Evolutionary conservation across 2,797 vertebrate species (phyloP).

Genomic region (Mus minutoides): DNA sequence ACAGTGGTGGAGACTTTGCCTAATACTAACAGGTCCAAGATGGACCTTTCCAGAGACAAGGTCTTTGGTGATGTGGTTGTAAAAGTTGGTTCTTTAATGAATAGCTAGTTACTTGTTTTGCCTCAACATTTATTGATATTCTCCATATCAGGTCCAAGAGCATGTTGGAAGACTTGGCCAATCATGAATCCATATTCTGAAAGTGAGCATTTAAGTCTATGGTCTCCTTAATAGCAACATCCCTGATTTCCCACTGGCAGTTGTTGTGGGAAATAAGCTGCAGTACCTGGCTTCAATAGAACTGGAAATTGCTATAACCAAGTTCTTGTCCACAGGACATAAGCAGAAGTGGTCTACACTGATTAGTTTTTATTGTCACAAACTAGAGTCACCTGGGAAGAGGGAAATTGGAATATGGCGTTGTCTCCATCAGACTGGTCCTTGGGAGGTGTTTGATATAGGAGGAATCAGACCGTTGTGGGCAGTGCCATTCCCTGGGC

Average conservation of each 20-base stretch:
- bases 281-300: not conserved
- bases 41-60: not conserved
- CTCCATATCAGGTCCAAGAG: not conserved
- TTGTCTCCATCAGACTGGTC: not conserved
- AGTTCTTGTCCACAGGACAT: not conserved
- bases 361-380: not conserved
- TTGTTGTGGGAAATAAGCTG: not conserved
- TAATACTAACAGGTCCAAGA: not conserved
- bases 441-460: not conserved
- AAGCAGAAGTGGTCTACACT: not conserved
- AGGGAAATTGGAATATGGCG: not conserved
- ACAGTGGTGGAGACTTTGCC: not conserved
- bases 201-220: not conserved
- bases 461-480: not conserved
- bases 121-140: not conserved
- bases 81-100: conserved; percentile 16
- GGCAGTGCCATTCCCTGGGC: not conserved
- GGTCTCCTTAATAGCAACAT: not conserved
- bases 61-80: not conserved
- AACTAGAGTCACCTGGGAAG: too few species aligned
- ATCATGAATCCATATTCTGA: not conserved
- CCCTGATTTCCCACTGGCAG: not conserved
- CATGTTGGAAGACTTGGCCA: not conserved
- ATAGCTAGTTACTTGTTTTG: not conserved
- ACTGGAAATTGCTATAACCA: not conserved